Conservation (phyloP, 1,140 invertebrate genomes). For the Pogonomyrmex californicus region DNA sequence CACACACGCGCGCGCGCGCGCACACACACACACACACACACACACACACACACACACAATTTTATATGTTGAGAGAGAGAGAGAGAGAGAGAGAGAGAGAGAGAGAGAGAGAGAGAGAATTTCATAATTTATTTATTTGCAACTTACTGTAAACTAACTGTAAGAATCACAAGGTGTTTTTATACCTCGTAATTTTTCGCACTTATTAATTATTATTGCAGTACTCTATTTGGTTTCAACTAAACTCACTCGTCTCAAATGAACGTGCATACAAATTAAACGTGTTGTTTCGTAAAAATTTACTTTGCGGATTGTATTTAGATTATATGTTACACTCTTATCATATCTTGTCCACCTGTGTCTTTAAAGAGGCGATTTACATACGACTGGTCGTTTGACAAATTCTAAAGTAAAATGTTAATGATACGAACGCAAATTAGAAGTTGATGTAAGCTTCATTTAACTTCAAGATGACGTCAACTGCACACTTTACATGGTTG, state of each 20-base stretch:
- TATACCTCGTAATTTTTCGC: not conserved
- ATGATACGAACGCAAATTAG: constrained; percentile 43
- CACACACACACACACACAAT: too few species aligned
- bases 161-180: not conserved
- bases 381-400: constrained; percentile 33
- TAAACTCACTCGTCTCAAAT: not conserved
- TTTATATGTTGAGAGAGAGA: too few species aligned
- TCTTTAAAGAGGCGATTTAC: constrained; percentile 40
- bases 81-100: too few species aligned
- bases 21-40: too few species aligned
- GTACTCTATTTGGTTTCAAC: not conserved
- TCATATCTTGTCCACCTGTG: constrained; percentile 33
- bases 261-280: constrained; percentile 43
- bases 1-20: too few species aligned
- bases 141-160: too few species aligned
- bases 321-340: constrained; percentile 29
- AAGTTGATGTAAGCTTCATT: constrained; percentile 50
- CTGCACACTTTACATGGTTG: not conserved
- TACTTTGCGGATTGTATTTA: constrained; percentile 31
- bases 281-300: constrained; percentile 27
- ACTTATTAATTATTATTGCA: not conserved
- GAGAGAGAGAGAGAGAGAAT: too few species aligned
- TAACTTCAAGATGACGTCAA: constrained; percentile 49
- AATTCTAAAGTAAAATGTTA: constrained; percentile 54
- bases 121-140: constrained; percentile 20